These are phyloP conservation scores for Pristionchus fissidentatus DNA, from an alignment of 2,888 invertebrate species.

Conservation along the genomic window DNA sequence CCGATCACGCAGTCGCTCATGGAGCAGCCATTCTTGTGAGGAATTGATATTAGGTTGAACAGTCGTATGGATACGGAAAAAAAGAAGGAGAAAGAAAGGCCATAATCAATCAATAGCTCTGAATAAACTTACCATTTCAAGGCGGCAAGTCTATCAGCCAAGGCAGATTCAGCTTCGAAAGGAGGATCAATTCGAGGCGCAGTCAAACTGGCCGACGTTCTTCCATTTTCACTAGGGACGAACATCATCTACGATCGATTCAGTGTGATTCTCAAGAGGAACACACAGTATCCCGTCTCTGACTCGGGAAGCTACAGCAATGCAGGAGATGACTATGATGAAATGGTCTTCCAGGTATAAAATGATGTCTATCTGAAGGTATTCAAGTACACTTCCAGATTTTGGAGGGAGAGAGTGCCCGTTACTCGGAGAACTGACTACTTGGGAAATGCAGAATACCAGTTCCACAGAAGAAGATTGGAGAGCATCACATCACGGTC, in stretches of 20 bases:
- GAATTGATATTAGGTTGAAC: not conserved
- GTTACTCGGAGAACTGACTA: not conserved
- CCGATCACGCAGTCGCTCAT: slow-evolving; percentile 19
- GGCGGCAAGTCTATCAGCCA: not conserved
- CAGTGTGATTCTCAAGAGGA: not conserved
- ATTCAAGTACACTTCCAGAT: not conserved
- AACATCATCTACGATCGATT: not conserved
- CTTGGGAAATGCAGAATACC: not conserved
- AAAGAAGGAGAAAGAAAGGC: not conserved
- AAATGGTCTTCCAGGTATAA: not conserved
- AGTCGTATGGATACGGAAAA: not conserved
- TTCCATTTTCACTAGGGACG: not conserved
- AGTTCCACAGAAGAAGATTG: not conserved
- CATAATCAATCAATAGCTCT: too few relatives aligned
- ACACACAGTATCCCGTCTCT: slow-evolving; percentile 1
- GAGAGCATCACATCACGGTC: not conserved
- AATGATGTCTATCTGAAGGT: not conserved
- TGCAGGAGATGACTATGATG: not conserved
- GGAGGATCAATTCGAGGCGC: not conserved
- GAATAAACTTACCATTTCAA: not conserved
- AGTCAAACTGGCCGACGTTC: not conserved
- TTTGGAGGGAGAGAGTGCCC: not conserved
- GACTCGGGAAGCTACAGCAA: not conserved
- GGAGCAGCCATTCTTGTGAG: slow-evolving; percentile 29
- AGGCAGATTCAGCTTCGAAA: not conserved